Percentiles rank a stretch among this genome's conserved stretches.
These are phyloP conservation scores for Apocrypta bakeri DNA, from an alignment of 1,140 invertebrate genomes.

Conservation along the genomic window DNA sequence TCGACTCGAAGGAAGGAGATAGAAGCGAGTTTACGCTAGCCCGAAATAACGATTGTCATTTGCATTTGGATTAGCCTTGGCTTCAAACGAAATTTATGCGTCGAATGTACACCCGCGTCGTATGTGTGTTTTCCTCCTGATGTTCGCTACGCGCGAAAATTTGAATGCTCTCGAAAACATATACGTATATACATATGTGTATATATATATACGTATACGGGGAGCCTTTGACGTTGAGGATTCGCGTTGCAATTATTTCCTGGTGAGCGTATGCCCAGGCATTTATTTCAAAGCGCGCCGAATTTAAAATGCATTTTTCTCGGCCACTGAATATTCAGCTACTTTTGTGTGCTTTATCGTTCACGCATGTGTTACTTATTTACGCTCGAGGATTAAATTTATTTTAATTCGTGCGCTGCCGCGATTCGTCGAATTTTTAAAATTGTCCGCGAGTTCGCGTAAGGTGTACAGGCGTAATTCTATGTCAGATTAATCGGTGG, in stretches of 20 bases:
- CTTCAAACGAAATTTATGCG: conserved; percentile 44
- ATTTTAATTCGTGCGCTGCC: no score
- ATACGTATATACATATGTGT: no score
- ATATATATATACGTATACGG: no score
- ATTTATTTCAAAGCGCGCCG: no score
- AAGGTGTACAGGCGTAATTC: no score
- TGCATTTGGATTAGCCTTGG: conserved; percentile 38
- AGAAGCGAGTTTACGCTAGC: not conserved
- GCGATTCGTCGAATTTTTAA: no score
- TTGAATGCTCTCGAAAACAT: not conserved
- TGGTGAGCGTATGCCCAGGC: not conserved
- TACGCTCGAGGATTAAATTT: no score
- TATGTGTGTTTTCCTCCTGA: not conserved
- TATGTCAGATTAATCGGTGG: no score
- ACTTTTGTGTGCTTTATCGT: no score
- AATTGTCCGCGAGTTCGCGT: no score
- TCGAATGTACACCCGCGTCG: not conserved
- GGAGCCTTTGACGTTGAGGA: conserved; percentile 13
- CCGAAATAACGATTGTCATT: conserved; percentile 28
- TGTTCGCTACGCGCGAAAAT: not conserved
- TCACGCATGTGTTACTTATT: no score
- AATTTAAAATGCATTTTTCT: not conserved
- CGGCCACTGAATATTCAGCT: not conserved
- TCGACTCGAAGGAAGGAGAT: conserved; percentile 14
- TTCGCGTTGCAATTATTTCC: conserved; percentile 21